Base-by-base conservation (phyloP, 37 sponge, comb jelly and placozoan species). In the Geodia barretti region DNA sequence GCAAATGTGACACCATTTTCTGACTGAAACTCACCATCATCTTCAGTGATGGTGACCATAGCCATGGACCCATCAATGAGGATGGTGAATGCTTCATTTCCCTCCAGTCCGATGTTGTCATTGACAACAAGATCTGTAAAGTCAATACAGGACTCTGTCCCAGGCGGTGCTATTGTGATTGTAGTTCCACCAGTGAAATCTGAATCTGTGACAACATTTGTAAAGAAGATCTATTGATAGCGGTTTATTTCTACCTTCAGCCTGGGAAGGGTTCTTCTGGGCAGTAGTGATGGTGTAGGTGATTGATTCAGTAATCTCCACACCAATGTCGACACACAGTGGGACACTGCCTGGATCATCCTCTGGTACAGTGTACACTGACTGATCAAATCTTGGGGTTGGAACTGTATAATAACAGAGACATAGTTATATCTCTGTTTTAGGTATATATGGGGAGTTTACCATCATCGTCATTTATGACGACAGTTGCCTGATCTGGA, bases 21-120 rank as follows among this genome's bases (percentile, higher is more conserved):
- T n/a, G n/a, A n/a, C n/a, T n/a, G n/a, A n/a, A n/a, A n/a, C n/a
- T n/a, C n/a, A n/a, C n/a, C n/a, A n/a, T n/a, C n/a, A n/a, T 77
- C 64, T 73, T 87, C 87, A 26, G 68, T 74, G 39, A 87, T 87
- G 34, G 71, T 82, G 40, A 90, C 86, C 1, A n/a, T 23, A 39
- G 77, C 65, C 21, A 40, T 9, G 2, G 62, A 4, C 1, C 31
- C 37, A 33, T 34, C 7, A 14, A 47, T 47, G 11, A 47, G 7
- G 54, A 47, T 47, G 7, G 54, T 14, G 14, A 47, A 47, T 7
- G 54, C 54, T 14, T 47, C 54, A 47, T 47, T 14, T 47, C 54
- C 54, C 14, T 47, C 54, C 7, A 47, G 54, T 7, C 11, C 54
- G 7, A 47, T 14, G 14, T 47, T 47, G 54, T 47, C 54, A 47